These are phyloP conservation scores for Sthenelais limicola DNA, from an alignment of 2,888 invertebrate species.

Conservation along the genomic window DNA sequence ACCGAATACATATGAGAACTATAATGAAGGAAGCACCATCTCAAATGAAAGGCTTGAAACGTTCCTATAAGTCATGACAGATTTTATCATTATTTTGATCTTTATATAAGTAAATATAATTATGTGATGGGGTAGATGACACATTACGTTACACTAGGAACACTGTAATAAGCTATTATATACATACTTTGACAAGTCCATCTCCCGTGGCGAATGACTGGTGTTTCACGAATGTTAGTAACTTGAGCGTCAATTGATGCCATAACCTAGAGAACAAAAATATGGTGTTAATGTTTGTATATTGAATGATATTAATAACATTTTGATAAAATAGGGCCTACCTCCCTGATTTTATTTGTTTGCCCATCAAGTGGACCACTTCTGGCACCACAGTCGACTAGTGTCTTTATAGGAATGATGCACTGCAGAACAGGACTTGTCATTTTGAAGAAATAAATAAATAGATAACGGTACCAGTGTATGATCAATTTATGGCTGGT, in stretches of 20 bases:
- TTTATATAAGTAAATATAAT: no score
- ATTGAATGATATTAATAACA: not conserved
- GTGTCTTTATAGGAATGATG: no score
- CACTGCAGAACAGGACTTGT: not conserved
- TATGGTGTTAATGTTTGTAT: not conserved
- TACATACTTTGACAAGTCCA: conserved; percentile 66
- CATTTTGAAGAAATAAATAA: not conserved
- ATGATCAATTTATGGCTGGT: no score
- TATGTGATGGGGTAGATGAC: no score
- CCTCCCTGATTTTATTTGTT: not conserved
- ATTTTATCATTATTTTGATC: no score
- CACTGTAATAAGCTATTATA: no score
- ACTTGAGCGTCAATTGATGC: conserved; percentile 94
- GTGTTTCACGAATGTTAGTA: conserved; percentile 85
- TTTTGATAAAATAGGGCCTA: not conserved
- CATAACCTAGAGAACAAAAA: conserved; percentile 79
- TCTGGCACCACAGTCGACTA: no score
- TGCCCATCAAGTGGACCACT: not conserved
- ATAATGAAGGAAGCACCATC: not conserved
- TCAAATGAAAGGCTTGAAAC: not conserved
- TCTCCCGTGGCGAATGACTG: conserved; percentile 84
- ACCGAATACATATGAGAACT: not conserved
- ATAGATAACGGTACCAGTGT: no score
- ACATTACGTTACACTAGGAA: no score
- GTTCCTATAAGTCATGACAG: conserved; percentile 22